A percentile compares a stretch with the other conserved stretches of the same genome.
These are phyloP conservation scores for Luidia sarsii DNA, from an alignment of 53 echinoderm and acorn worm genomes.

Conservation along the genomic window DNA sequence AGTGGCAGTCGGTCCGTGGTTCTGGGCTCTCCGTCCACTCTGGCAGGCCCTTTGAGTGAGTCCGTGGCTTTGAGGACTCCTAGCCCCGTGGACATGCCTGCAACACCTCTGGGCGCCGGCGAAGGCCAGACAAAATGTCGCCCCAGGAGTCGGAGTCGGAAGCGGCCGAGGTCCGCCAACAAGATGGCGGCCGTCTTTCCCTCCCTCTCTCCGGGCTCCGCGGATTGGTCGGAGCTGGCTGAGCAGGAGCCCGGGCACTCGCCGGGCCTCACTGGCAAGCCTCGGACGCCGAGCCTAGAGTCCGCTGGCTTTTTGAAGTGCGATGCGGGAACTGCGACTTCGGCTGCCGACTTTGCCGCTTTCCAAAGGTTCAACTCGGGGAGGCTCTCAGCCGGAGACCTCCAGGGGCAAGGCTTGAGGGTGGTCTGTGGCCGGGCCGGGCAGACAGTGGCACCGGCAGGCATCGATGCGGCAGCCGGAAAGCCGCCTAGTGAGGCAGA, in stretches of 20 bases:
- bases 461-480: neutral
- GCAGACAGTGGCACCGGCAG: neutral
- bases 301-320: neutral
- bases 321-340: slow-evolving; percentile 20
- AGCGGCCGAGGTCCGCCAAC: slow-evolving; percentile 6
- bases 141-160: neutral
- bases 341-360: slow-evolving; percentile 14
- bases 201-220: neutral
- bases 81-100: neutral
- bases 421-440: slow-evolving; percentile 6
- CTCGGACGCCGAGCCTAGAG: no score
- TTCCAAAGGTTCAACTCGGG: slow-evolving; percentile 38
- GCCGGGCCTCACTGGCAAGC: neutral
- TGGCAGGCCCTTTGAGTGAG: neutral
- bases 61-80: no score
- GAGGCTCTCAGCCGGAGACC: slow-evolving; percentile 16
- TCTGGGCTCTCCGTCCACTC: neutral
- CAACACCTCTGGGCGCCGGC: neutral
- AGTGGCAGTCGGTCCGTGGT: neutral
- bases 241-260: neutral
- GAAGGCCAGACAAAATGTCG: neutral
- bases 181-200: slow-evolving; percentile 56
- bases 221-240: slow-evolving; percentile 25
- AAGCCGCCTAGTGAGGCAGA: neutral
- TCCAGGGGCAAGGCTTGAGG: slow-evolving; percentile 11